A percentile compares a stretch with the other conserved stretches of the same genome.
phyloP scores from a whole-genome alignment of 92 coral and sea anemone species.

The Montipora capitata region DNA sequence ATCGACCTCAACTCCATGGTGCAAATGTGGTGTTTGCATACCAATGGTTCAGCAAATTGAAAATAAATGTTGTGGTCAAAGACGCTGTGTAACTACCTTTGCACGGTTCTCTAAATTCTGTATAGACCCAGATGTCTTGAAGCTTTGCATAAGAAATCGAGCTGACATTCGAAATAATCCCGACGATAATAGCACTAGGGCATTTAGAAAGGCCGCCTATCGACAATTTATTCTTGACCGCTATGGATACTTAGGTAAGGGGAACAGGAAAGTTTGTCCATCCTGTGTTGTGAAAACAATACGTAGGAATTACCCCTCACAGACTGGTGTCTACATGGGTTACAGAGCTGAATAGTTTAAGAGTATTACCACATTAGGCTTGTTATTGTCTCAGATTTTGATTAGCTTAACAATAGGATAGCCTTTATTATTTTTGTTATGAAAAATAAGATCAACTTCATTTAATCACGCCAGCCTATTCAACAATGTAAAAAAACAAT shows the following conservation, averaged over 20 bases:
- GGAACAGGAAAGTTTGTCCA: too few species aligned
- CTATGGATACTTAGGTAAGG: conserved; percentile 61
- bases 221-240: conserved; percentile 46
- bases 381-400: neutral
- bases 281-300: conserved; percentile 49
- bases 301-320: conserved; percentile 33
- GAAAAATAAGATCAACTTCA: too few species aligned
- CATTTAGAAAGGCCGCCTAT: conserved; percentile 68
- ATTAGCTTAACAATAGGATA: too few species aligned
- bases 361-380: too few species aligned
- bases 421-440: too few species aligned
- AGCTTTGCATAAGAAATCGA: conserved; percentile 34
- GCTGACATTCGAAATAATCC: conserved; percentile 66
- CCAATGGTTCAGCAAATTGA: conserved; percentile 30
- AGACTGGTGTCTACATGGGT: conserved; percentile 4
- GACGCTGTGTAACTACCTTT: conserved; percentile 15
- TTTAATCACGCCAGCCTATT: too few species aligned
- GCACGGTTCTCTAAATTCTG: conserved; percentile 62
- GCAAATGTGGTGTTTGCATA: neutral
- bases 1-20: conserved; percentile 1
- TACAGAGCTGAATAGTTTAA: neutral
- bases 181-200: conserved; percentile 66
- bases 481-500: too few species aligned
- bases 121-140: conserved; percentile 72
- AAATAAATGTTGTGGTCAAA: conserved; percentile 44